Evolutionary conservation across 2,113 vertebrate genomes (phyloP), one percentile per base, ranked within the genome.

Genomic region (Nibea albiflora): DNA sequence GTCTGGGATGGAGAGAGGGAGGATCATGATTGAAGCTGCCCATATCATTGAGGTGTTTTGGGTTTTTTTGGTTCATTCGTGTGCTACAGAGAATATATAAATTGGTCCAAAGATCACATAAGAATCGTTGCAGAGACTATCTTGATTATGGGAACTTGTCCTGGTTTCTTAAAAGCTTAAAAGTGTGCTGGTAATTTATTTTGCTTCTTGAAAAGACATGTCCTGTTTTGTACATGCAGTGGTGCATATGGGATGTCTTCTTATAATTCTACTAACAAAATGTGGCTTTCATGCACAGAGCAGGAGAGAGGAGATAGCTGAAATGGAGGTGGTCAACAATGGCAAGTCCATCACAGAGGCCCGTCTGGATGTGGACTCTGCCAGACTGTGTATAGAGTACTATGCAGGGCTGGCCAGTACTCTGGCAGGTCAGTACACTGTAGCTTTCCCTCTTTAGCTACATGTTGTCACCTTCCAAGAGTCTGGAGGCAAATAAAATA

Each of bases 281-380:
- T 60, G 12, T 60, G 56, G 2, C 58, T 81, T 69, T 69, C 42
- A 17, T 78, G 62, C 42, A 75, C 69, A 86, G 93, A 96, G 95
- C 94, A 97, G 84, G 86, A 95, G 89, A 89, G 96, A 97, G 3
- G 96, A 97, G 70, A 96, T 99, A 12, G 98, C 97, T 16, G 93
- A 94, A 31, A 57, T 96, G 81, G 98, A 99, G 90, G 96, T 96
- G 49, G 94, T 97, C 90, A 97, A 98, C 90, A 99, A 99, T 0
- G 98, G 98, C 31, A 99, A 99, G 85, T 97, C 97, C 58, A 94
- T 99, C 90, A 96, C 96, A 3, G 98, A 99, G 89, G 97, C 98
- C 26, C 94, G 93, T 67, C 76, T 95, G 88, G 98, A 99, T 65
- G 92, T 99, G 0, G 97, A 98, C 57, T 88, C 94, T 52, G 96